Base-by-base conservation (phyloP, 2,113 vertebrate species). In the Pleuronectes platessa region DNA sequence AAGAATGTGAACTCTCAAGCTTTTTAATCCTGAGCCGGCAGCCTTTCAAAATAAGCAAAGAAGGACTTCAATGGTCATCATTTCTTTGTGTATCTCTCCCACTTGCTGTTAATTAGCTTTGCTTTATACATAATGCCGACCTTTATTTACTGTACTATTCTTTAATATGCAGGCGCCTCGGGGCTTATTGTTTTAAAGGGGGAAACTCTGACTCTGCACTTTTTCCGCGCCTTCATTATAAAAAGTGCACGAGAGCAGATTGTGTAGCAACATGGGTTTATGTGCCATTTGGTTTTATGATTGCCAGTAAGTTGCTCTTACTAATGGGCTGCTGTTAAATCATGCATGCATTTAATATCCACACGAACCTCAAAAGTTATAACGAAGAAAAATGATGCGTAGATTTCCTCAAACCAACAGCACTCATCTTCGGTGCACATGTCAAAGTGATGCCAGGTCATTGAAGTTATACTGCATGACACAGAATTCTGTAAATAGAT, bases 261-360 rank as follows among this genome's bases (percentile, higher is more conserved):
- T 87, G 72, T 76, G 68, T 54, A 62, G 83, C 88, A 89, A 87
- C 83, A 84, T 47, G 73, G 58, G 77, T 82, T 90, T 88, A 86
- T 85, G 87, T 88, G 83, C 82, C 85, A 88, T 92, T 92, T 90
- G 82, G 61, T 86, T 90, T 92, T 89, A 91, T 88, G 86, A 88
- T 88, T 88, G 83, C 83, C 88, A 87, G 81, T 88, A 88, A 88
- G 88, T 79, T 90, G 71, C 88, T 79, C 73, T 80, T 84, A 62
- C 83, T 86, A 88, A 92, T 91, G 79, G 81, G 55, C 56, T 81
- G 66, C 85, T 88, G 65, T 85, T 90, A 89, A 93, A 91, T 90
- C 88, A 86, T 89, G 90, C 84, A 85, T 89, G 83, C 81, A 40
- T 88, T 89, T 86, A 86, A 90, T 85, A 77, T 56, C 85, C 87